Conservation (phyloP, 2,113 vertebrate genomes). For the Notarius lentiginosus region DNA sequence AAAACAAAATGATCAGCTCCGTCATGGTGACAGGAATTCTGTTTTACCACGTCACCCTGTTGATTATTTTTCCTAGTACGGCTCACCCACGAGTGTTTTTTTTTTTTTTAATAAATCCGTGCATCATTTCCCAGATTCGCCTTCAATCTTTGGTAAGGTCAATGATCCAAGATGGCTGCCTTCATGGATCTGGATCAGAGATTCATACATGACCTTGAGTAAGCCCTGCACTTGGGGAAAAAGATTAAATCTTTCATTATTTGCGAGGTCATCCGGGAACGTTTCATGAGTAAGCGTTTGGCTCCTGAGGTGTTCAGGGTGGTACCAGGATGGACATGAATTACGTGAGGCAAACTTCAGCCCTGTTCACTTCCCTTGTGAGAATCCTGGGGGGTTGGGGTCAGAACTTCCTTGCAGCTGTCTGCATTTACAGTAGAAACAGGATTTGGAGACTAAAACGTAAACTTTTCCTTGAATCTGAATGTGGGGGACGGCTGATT, state of each 20-base stretch:
- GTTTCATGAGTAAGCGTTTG: background rate
- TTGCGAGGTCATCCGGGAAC: too few relatives aligned
- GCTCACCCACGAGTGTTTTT: background rate
- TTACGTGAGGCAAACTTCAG: background rate
- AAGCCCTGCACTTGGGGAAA: background rate
- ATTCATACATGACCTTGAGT: background rate
- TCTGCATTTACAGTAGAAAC: background rate
- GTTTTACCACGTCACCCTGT: background rate
- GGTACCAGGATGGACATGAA: background rate
- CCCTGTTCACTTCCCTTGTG: constrained; percentile 13
- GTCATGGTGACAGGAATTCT: background rate
- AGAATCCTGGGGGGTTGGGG: background rate
- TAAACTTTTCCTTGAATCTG: background rate
- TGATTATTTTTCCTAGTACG: background rate
- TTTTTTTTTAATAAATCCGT: background rate
- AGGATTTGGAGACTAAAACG: background rate
- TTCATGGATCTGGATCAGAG: background rate
- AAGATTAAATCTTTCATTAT: background rate
- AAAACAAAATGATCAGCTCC: background rate
- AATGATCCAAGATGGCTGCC: background rate
- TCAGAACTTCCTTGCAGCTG: background rate
- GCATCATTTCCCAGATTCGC: background rate
- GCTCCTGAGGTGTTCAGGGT: background rate
- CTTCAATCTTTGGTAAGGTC: background rate
- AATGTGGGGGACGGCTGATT: background rate